Percentiles rank a stretch among this genome's conserved stretches.
These are phyloP conservation scores for Caenorhabditis sp. DNA, from an alignment of 2,888 invertebrate genomes.

Conservation along the genomic window DNA sequence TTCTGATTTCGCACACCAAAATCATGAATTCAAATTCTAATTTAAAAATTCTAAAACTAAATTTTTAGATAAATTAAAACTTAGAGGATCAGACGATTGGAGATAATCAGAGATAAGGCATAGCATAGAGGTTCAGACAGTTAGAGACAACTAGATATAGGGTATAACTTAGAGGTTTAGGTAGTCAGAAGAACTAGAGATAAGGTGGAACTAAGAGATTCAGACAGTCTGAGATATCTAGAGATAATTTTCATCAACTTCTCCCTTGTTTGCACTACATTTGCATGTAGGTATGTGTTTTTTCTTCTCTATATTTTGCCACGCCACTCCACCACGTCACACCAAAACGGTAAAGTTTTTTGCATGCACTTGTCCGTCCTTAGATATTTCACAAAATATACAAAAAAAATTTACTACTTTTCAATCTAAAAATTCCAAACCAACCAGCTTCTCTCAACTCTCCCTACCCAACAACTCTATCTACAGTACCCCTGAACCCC, in stretches of 20 bases:
- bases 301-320: neutral
- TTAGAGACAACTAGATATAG: neutral
- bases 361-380: conserved; percentile 2
- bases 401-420: neutral
- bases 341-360: neutral
- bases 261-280: neutral
- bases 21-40: no score
- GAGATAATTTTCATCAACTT: neutral
- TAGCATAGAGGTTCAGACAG: neutral
- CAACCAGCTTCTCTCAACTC: conserved; percentile 1
- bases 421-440: neutral
- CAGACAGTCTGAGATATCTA: neutral
- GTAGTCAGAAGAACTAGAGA: neutral
- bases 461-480: neutral
- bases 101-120: neutral
- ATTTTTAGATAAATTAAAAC: no score
- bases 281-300: conserved; percentile 4
- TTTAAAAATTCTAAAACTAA: no score
- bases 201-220: neutral
- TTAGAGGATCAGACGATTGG: neutral
- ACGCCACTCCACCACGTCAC: neutral
- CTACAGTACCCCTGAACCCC: neutral
- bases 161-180: neutral
- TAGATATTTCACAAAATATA: neutral
- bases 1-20: no score